Conservation (phyloP, 2,797 vertebrate genomes). For the Geotrypetes seraphini region DNA sequence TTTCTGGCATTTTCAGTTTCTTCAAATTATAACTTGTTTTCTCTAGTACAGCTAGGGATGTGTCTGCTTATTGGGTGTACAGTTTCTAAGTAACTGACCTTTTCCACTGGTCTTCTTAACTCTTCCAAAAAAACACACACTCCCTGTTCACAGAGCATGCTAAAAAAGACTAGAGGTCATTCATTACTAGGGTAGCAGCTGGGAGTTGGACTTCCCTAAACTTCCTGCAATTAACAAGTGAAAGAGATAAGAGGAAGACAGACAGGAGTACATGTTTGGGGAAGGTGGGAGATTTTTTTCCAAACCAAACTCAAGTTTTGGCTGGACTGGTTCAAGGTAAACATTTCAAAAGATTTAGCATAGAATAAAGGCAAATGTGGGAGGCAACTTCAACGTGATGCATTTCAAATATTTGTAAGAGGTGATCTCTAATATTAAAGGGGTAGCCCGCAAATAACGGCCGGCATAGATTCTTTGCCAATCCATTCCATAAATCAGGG, state of each 20-base stretch:
- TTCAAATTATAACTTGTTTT: background rate
- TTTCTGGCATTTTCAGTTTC: background rate
- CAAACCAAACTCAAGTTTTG: slow-evolving; percentile 9
- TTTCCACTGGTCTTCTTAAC: background rate
- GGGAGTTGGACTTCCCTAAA: background rate
- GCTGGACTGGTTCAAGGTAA: slow-evolving; percentile 8
- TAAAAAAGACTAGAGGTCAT: slow-evolving; percentile 1
- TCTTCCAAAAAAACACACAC: accelerated
- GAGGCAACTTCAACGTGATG: background rate
- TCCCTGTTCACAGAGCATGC: background rate
- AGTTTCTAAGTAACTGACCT: background rate
- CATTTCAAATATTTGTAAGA: background rate
- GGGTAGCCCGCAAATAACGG: background rate
- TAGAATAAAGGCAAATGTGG: background rate
- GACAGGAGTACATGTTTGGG: background rate
- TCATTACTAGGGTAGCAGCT: slow-evolving; percentile 1
- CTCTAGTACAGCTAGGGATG: no score
- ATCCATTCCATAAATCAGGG: no score
- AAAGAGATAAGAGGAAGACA: slow-evolving; percentile 18
- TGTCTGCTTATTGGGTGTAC: background rate
- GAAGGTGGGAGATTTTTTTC: background rate
- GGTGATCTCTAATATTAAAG: background rate
- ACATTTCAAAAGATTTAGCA: background rate
- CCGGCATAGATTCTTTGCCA: no score
- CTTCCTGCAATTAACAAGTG: slow-evolving; percentile 17